A percentile compares a stretch with the other conserved stretches of the same genome.
Conservation (phyloP, 2,888 invertebrate species). For the Cantharis flavilabris region DNA sequence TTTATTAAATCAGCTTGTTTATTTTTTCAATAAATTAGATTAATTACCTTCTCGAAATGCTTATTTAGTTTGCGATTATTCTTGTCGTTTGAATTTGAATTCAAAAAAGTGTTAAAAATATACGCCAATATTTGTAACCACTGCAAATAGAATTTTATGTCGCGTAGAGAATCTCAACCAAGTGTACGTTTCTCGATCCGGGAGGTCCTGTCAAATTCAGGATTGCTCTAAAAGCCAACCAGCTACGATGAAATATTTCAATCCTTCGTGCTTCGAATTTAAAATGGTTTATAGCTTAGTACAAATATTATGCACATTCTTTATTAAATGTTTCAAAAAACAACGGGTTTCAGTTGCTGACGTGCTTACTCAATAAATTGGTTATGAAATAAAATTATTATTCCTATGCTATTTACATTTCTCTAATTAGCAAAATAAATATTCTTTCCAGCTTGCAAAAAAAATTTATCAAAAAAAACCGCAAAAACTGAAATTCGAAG, state of each 20-base stretch:
- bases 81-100: conserved; percentile 30
- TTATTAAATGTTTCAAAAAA: conserved; percentile 21
- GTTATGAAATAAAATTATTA: background rate
- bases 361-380: background rate
- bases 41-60: background rate
- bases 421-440: background rate
- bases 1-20: conserved; percentile 12
- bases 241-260: conserved; percentile 46
- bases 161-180: conserved; percentile 32
- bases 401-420: background rate
- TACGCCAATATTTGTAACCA: conserved; percentile 20
- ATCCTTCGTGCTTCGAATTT: conserved; percentile 44
- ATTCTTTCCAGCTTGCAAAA: background rate
- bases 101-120: conserved; percentile 32
- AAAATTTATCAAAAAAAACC: background rate
- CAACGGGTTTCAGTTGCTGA: background rate
- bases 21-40: background rate
- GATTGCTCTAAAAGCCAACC: conserved; percentile 41
- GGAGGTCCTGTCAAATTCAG: conserved; percentile 36
- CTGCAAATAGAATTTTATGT: conserved; percentile 38
- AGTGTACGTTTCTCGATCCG: conserved; percentile 30
- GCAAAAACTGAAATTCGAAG: background rate
- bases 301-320: conserved; percentile 36
- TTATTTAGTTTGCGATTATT: background rate
- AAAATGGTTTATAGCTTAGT: conserved; percentile 27